Evolutionary conservation across 2,113 vertebrate genomes (phyloP).

Genomic region (Tor tambroides): DNA sequence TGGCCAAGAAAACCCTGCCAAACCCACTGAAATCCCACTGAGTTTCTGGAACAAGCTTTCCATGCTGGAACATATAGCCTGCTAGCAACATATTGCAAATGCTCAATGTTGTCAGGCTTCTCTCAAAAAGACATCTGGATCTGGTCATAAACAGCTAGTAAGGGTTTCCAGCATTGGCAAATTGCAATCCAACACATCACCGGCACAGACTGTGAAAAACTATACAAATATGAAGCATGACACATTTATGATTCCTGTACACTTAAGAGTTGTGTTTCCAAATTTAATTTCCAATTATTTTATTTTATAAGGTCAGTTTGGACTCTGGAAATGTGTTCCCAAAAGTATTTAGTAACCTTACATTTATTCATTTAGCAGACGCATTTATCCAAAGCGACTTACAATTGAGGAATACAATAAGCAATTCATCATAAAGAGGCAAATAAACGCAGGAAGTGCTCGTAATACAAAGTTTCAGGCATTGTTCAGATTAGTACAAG

Average conservation of each 20-base stretch:
- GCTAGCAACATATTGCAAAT: not conserved
- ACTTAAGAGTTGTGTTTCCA: not conserved
- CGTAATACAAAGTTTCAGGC: too few relatives aligned
- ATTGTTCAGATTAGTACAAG: too few relatives aligned
- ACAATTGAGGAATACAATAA: too few relatives aligned
- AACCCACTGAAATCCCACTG: not conserved
- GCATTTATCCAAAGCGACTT: too few relatives aligned
- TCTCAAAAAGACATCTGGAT: conserved; percentile 13
- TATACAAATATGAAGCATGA: conserved; percentile 9
- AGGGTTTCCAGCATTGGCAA: not conserved
- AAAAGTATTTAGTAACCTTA: not conserved
- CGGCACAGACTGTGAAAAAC: not conserved
- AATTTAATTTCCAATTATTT: not conserved
- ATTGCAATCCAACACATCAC: not conserved
- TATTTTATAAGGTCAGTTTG: not conserved
- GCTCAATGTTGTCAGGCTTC: not conserved
- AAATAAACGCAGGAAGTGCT: too few relatives aligned
- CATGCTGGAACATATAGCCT: not conserved
- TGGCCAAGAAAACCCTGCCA: not conserved
- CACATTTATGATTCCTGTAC: not conserved
- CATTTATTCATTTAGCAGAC: too few relatives aligned
- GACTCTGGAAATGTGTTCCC: not conserved
- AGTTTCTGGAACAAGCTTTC: not conserved
- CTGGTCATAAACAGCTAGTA: conserved; percentile 24
- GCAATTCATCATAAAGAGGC: too few relatives aligned